Base-by-base conservation (phyloP, 1,140 invertebrate species). In the Drosophila sp. region DNA sequence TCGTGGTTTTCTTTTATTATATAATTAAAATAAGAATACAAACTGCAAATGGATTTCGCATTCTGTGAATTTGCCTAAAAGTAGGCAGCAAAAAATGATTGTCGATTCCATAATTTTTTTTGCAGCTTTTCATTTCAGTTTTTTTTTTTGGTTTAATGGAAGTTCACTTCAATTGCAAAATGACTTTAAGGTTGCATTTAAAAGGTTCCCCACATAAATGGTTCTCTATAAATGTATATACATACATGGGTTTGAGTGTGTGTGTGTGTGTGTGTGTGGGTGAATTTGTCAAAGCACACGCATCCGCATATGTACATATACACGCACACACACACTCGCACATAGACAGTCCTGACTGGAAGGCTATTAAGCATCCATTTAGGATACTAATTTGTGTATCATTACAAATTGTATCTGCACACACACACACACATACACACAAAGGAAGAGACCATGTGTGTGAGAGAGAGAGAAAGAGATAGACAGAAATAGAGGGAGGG, bases 381-480 rank as follows among this genome's bases (percentile, higher is more conserved):
- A 91, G 85, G 76, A 91, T 89, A 90, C 79, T 91, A 91, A 91
- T 91, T 91, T 91, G 90, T 91, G 84, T 91, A 91, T 91, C 81
- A 89, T 91, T 83, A 90, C 81, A 89, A 91, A 83, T 91, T 91
- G 80, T 87, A 85, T 81, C 78, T 75, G 67, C 69, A 75, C 82
- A 78, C 68, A 66, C 65, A 66, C 72, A 38, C 65, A 40, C 54
- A 70, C 50, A 29, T 50, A 62, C 47, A 70, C 62, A 66, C 25
- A 17, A 44, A 61, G 54, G 33, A 41, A 57, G 29, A 11, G 56
- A 23, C 27, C 35, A 23, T 8, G 23, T 27, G 6, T 27, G 11
- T 10, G 44, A 50, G 44, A 1, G 5, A 44, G 41, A 17, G 41
- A 44, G 41, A 44, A 6, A 44, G 41, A 44, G 41, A 17, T 3